These are phyloP conservation scores for Cyprinodon tularosa DNA, from an alignment of 2,113 vertebrate genomes.

Conservation along the genomic window DNA sequence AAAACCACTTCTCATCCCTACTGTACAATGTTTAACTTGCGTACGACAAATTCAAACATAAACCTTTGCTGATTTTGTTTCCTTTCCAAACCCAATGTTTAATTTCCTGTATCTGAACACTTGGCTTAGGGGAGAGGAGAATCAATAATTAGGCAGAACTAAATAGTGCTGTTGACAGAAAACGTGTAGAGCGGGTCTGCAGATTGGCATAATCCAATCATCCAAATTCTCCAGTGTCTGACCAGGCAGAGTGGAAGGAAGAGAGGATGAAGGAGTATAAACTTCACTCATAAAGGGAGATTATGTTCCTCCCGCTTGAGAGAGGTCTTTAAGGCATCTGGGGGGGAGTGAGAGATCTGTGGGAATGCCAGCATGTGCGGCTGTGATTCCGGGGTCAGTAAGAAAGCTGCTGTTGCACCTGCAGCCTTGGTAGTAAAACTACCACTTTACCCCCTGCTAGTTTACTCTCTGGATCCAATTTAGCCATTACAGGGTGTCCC, in stretches of 20 bases:
- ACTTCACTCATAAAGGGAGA: constrained; percentile 53
- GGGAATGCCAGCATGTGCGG: neutral
- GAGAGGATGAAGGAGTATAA: constrained; percentile 61
- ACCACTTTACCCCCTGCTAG: constrained; percentile 70
- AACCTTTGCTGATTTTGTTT: constrained; percentile 77
- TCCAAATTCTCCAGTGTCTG: constrained; percentile 52
- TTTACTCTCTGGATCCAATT: constrained; percentile 81
- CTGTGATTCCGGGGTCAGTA: constrained; percentile 64
- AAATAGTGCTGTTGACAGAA: constrained; percentile 64
- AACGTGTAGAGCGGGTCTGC: constrained; percentile 53
- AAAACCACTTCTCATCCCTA: constrained; percentile 78
- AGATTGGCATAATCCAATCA: constrained; percentile 68
- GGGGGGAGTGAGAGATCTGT: constrained; percentile 13
- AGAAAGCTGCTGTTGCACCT: constrained; percentile 69
- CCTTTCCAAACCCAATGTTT: constrained; percentile 80
- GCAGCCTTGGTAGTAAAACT: constrained; percentile 74
- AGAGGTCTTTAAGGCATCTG: constrained; percentile 33
- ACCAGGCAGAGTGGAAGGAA: constrained; percentile 60
- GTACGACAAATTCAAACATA: constrained; percentile 71
- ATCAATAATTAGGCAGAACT: constrained; percentile 62
- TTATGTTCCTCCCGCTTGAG: constrained; percentile 59
- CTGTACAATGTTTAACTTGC: constrained; percentile 71
- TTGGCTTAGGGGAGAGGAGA: constrained; percentile 51
- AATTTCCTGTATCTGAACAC: constrained; percentile 73
- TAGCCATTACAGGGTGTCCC: constrained; percentile 58